Evolutionary conservation across 2,888 invertebrate genomes (phyloP).

Genomic region (Philopedon plagiatum): DNA sequence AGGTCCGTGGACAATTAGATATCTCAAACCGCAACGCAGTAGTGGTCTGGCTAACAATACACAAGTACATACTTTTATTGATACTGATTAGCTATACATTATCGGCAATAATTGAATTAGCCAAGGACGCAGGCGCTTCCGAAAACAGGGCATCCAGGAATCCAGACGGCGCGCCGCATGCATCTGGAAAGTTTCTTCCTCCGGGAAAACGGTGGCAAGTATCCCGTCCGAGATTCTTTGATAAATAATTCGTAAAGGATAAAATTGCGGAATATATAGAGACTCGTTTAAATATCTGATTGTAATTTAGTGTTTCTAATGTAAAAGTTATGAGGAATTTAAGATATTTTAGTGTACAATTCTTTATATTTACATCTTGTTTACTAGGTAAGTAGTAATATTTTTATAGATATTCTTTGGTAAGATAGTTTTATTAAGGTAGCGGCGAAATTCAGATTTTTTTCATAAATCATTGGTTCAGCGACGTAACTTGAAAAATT

Average conservation of each 20-base stretch:
- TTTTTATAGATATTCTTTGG: not conserved
- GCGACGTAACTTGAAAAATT: too few species aligned
- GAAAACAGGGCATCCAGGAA: constrained; percentile 43
- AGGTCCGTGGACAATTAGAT: not conserved
- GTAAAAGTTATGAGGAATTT: constrained; percentile 13
- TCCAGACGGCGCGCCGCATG: constrained; percentile 45
- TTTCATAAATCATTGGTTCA: not conserved
- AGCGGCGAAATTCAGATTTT: not conserved
- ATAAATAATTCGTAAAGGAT: constrained; percentile 2
- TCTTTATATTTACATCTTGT: constrained; percentile 29
- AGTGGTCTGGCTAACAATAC: not conserved
- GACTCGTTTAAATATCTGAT: not conserved
- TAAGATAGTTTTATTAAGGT: too few species aligned
- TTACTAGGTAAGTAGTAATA: constrained; percentile 37
- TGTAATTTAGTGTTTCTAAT: constrained; percentile 10
- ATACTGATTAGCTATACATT: constrained; percentile 21
- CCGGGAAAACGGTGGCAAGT: constrained; percentile 44
- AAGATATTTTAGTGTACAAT: not conserved
- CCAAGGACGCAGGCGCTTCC: constrained; percentile 39
- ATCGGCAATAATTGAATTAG: constrained; percentile 48
- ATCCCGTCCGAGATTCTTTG: constrained; percentile 14
- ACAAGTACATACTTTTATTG: constrained; percentile 13
- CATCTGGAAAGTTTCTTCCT: constrained; percentile 33
- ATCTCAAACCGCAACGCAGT: not conserved
- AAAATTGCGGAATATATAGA: not conserved